Percentiles rank a stretch among this genome's conserved stretches.
These are phyloP conservation scores for Eumerus sabulonum DNA, from an alignment of 2,888 invertebrate species.

Conservation along the genomic window DNA sequence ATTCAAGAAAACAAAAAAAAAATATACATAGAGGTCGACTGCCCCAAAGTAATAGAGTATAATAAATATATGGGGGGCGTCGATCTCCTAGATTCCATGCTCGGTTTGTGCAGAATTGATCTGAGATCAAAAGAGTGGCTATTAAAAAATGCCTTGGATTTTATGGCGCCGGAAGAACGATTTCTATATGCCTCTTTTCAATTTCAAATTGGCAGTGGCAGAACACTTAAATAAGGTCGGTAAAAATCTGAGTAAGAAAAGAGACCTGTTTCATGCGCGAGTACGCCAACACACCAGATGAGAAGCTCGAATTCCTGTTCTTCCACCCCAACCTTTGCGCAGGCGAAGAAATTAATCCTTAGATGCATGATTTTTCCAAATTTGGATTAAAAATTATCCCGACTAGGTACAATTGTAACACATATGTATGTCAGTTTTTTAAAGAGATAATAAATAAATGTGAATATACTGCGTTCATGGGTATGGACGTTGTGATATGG, in stretches of 20 bases:
- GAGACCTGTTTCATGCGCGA: too few relatives aligned
- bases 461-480: too few relatives aligned
- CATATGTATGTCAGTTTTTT: too few relatives aligned
- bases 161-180: conserved; percentile 14
- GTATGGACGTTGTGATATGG: too few relatives aligned
- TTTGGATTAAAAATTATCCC: too few relatives aligned
- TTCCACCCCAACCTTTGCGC: too few relatives aligned
- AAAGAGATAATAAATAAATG: too few relatives aligned
- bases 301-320: too few relatives aligned
- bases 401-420: too few relatives aligned
- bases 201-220: conserved; percentile 12
- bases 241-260: conserved; percentile 3
- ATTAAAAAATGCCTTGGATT: conserved; percentile 24
- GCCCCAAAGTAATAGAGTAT: conserved; percentile 37
- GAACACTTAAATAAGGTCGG: conserved; percentile 10
- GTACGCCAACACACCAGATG: too few relatives aligned
- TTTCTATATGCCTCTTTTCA: conserved; percentile 12
- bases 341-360: too few relatives aligned
- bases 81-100: conserved; percentile 23
- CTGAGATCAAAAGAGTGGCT: conserved; percentile 8
- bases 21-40: conserved; percentile 50
- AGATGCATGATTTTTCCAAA: too few relatives aligned
- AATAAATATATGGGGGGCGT: conserved; percentile 23
- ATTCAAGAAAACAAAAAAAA: conserved; percentile 45
- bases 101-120: conserved; percentile 20